Percentiles rank a stretch among this genome's conserved stretches.
Evolutionary conservation across 2,113 vertebrate species (phyloP).

Genomic region (Electrona antarctica): DNA sequence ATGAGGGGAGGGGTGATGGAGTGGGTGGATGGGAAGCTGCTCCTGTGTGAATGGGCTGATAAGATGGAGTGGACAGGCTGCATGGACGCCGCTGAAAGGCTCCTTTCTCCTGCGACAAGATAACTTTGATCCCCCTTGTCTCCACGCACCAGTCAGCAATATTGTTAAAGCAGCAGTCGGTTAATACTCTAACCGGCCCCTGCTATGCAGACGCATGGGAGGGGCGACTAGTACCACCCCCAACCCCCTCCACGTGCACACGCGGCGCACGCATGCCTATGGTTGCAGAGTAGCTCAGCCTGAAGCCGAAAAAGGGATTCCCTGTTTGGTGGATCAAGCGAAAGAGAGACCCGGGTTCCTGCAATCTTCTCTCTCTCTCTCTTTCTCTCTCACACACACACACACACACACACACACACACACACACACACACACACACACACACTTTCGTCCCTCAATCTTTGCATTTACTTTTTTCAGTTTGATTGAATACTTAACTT

Average conservation of each 20-base stretch:
- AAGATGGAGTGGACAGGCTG: constrained; percentile 83
- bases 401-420: no score
- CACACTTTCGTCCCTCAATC: no score
- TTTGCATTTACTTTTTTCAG: no score
- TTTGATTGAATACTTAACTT: no score
- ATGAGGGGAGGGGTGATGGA: constrained; percentile 59
- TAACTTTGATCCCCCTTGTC: constrained; percentile 82
- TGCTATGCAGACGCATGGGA: constrained; percentile 37
- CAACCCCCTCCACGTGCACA: not conserved
- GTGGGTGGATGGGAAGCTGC: constrained; percentile 75
- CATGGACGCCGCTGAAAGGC: constrained; percentile 72
- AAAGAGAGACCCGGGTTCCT: no score
- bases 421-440: no score
- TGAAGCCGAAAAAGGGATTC: no score
- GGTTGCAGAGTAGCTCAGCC: no score
- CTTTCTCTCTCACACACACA: no score
- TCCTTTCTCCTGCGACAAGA: constrained; percentile 79
- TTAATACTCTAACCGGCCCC: constrained; percentile 78
- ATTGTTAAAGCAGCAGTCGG: constrained; percentile 77
- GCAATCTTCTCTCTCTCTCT: no score
- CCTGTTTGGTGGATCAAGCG: no score
- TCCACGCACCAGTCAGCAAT: constrained; percentile 82
- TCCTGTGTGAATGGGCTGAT: constrained; percentile 68
- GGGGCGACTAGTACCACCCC: not conserved
- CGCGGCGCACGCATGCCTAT: no score